Percentiles rank a stretch among this genome's conserved stretches.
Evolutionary conservation across 2,888 invertebrate genomes (phyloP).

Genomic region (Quadriops clusia): DNA sequence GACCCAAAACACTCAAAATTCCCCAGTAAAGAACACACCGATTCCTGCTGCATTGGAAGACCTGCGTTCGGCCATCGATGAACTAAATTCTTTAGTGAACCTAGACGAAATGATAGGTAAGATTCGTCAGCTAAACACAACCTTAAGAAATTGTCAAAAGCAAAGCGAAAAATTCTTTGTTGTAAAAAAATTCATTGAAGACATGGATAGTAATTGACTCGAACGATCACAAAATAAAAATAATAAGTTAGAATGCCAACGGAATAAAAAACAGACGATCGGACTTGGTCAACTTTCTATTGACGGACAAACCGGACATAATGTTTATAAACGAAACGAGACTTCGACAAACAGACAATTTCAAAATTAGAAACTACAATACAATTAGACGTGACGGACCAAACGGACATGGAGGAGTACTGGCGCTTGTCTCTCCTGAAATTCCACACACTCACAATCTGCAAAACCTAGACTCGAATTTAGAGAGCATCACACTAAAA

Average conservation of each 20-base stretch:
- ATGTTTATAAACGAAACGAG: constrained; percentile 13
- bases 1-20: too few relatives aligned
- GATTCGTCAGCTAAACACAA: too few relatives aligned
- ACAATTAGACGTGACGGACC: constrained; percentile 1
- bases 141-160: too few relatives aligned
- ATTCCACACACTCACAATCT: constrained; percentile 3
- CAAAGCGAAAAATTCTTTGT: constrained; percentile 1
- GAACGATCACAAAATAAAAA: constrained; percentile 4
- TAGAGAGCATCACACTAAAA: constrained; percentile 12
- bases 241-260: constrained; percentile 12
- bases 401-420: constrained; percentile 3
- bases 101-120: too few relatives aligned
- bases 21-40: too few relatives aligned
- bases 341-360: constrained; percentile 2
- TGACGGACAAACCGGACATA: constrained; percentile 11
- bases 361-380: constrained; percentile 7
- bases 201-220: neutral
- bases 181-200: neutral
- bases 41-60: too few relatives aligned
- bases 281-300: constrained; percentile 11
- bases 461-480: neutral
- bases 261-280: constrained; percentile 9
- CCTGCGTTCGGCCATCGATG: too few relatives aligned
- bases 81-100: too few relatives aligned
- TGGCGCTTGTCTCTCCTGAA: neutral